Conservation (phyloP, 2,113 vertebrate species). For the Macroglossus sobrinus region DNA sequence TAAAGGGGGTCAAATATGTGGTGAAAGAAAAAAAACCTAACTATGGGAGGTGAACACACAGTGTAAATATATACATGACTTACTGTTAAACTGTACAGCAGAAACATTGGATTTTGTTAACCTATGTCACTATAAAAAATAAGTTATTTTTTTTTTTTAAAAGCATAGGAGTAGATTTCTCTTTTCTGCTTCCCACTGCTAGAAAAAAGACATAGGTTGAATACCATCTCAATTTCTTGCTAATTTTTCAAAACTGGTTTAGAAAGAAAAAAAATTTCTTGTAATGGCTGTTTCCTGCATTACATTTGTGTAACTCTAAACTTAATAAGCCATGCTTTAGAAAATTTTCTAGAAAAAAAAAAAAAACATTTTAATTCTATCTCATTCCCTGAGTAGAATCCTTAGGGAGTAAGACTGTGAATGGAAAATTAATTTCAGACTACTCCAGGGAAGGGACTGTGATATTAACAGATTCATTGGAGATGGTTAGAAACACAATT, state of each 20-base stretch:
- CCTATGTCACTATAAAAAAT: no score
- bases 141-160: no score
- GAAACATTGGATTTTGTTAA: no score
- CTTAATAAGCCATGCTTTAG: background rate
- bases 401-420: background rate
- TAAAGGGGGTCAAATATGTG: no score
- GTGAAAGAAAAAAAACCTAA: no score
- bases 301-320: background rate
- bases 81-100: no score
- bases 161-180: fast-evolving
- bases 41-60: no score
- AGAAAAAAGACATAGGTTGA: background rate
- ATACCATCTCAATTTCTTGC: background rate
- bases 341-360: background rate
- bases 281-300: background rate
- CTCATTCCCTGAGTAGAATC: background rate
- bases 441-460: background rate
- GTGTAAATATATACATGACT: no score
- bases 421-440: constrained; percentile 4
- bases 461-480: background rate
- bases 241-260: background rate
- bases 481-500: background rate
- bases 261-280: background rate
- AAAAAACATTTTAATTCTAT: background rate
- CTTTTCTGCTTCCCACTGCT: background rate